Percentiles rank a stretch among this genome's conserved stretches.
These are phyloP conservation scores for Mythimna albipuncta DNA, from an alignment of 2,888 invertebrate genomes.

Conservation along the genomic window DNA sequence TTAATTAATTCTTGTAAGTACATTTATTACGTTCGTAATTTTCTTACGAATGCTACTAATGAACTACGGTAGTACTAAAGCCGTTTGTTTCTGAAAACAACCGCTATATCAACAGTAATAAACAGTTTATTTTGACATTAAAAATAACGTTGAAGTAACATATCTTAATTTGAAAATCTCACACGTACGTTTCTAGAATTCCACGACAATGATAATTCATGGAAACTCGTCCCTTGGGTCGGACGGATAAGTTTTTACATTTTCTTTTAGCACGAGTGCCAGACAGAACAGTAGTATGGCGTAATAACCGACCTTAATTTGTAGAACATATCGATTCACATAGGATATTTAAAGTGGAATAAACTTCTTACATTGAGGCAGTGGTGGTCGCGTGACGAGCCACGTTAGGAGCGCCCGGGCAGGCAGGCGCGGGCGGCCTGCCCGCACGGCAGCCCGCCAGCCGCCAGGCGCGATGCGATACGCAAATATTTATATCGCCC, in stretches of 20 bases:
- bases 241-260: slow-evolving; percentile 27
- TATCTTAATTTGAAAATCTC: slow-evolving; percentile 19
- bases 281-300: slow-evolving; percentile 29
- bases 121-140: slow-evolving; percentile 19
- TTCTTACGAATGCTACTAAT: slow-evolving; percentile 22
- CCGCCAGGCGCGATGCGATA: slow-evolving; percentile 76
- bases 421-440: slow-evolving; percentile 62
- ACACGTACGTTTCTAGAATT: slow-evolving; percentile 31
- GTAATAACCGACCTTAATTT: slow-evolving; percentile 69
- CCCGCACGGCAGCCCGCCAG: slow-evolving; percentile 64
- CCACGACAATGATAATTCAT: slow-evolving; percentile 21
- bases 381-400: slow-evolving; percentile 81
- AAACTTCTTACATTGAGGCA: slow-evolving; percentile 78
- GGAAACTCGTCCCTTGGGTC: slow-evolving; percentile 16
- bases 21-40: slow-evolving; percentile 43
- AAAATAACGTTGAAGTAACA: background rate
- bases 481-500: slow-evolving; percentile 86
- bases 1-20: slow-evolving; percentile 57
- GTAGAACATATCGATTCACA: slow-evolving; percentile 77
- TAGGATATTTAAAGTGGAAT: slow-evolving; percentile 82
- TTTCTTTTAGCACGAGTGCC: slow-evolving; percentile 33
- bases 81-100: slow-evolving; percentile 4
- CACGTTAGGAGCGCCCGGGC: slow-evolving; percentile 70
- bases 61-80: slow-evolving; percentile 23
- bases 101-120: slow-evolving; percentile 7